phyloP scores from a whole-genome alignment of 2,888 invertebrate species.

The Macaria notata region DNA sequence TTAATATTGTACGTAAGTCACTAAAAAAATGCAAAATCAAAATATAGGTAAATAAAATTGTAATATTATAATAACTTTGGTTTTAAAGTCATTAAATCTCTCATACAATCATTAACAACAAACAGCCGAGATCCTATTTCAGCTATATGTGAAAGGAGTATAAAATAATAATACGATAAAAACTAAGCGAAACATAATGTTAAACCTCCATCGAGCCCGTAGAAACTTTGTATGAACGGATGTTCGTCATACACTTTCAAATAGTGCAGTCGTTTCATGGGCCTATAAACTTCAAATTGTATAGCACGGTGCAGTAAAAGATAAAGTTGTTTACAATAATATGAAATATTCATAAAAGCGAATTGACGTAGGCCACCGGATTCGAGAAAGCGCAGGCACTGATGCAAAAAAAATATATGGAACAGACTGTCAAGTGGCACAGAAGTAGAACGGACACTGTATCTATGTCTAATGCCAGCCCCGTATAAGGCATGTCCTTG shows the following conservation, averaged over 20 bases:
- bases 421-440: slow-evolving; percentile 52
- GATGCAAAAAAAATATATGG: slow-evolving; percentile 51
- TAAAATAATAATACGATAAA: slow-evolving; percentile 22
- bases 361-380: slow-evolving; percentile 61
- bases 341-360: slow-evolving; percentile 77
- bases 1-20: too few species aligned
- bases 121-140: background rate
- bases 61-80: too few species aligned
- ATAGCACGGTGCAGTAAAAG: slow-evolving; percentile 64
- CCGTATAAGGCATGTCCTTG: slow-evolving; percentile 50
- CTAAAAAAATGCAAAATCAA: too few species aligned
- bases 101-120: too few species aligned
- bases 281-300: slow-evolving; percentile 63
- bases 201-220: slow-evolving; percentile 15
- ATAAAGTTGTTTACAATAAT: slow-evolving; percentile 75
- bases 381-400: slow-evolving; percentile 44
- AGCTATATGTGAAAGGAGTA: background rate
- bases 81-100: too few species aligned
- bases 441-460: slow-evolving; percentile 43
- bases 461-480: slow-evolving; percentile 34
- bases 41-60: too few species aligned
- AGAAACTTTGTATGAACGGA: slow-evolving; percentile 37
- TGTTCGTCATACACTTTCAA: slow-evolving; percentile 44
- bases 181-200: slow-evolving; percentile 28
- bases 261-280: slow-evolving; percentile 48